These are phyloP conservation scores for Pseudachorutes palmiensis DNA, from an alignment of 1,140 invertebrate species.

Conservation along the genomic window DNA sequence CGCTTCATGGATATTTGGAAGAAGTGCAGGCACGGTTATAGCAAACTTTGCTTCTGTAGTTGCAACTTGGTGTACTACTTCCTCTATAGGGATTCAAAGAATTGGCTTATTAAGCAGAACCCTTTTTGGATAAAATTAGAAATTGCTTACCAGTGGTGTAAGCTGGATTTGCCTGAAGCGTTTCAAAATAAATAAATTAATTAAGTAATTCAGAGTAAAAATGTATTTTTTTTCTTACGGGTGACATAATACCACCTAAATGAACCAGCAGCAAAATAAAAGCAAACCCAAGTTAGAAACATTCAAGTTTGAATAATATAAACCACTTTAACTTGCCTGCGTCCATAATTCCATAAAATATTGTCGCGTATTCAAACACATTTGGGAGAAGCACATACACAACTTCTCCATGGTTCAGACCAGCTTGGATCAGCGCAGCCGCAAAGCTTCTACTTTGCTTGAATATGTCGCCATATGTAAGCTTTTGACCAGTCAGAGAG, in stretches of 20 bases:
- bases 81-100: slow-evolving; percentile 50
- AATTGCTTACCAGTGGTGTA: neutral
- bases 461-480: slow-evolving; percentile 25
- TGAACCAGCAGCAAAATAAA: neutral
- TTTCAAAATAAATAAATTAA: neutral
- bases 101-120: neutral
- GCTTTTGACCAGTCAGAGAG: slow-evolving; percentile 21
- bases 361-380: neutral
- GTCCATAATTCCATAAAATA: neutral
- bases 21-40: slow-evolving; percentile 54
- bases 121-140: neutral
- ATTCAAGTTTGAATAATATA: neutral
- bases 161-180: slow-evolving; percentile 1
- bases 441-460: slow-evolving; percentile 28
- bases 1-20: slow-evolving; percentile 51
- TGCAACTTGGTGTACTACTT: slow-evolving; percentile 61
- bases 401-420: slow-evolving; percentile 23
- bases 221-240: neutral
- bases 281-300: neutral
- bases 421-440: slow-evolving; percentile 22
- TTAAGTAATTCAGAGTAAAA: neutral
- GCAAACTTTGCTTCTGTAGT: slow-evolving; percentile 57
- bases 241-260: neutral
- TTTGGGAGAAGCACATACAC: slow-evolving; percentile 21
- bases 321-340: slow-evolving; percentile 10